Base-by-base conservation (phyloP, 2,113 vertebrate genomes). In the Pycnonotus jocosus region DNA sequence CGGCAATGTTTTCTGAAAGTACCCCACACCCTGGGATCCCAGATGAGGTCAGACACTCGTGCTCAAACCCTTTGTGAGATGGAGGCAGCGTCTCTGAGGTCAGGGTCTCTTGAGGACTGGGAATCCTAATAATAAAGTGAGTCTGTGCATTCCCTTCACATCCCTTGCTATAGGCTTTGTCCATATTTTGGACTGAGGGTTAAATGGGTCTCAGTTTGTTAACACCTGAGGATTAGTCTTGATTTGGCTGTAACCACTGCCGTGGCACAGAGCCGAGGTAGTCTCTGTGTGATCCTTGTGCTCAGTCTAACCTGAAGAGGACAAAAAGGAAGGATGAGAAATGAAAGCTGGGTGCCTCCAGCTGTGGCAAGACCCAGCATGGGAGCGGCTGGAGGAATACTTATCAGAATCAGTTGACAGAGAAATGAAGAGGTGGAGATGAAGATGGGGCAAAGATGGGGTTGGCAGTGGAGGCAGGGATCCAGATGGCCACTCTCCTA, bases 401-500 rank as follows among this genome's bases (percentile, higher is more conserved):
- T 79, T 57, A 54, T 58, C 79, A 53, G 53, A 87, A 74, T 58
- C 0, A 0, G 54, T 31, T 48, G n/a, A 44, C 48, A 33, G 15
- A 84, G 42, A 62, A 54, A n/a, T 6, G 11, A 68, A 61, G 58
- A 81, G 68, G 80, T 83, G 81, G 81, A 91, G 86, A 94, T 66
- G 53, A 86, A 97, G 78, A 66, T 9, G 21, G 9, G 21, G 64
- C 18, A 4, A 90, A 97, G 74, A 64, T 0, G 2, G 8, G 31
- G 90, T 78, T 84, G 88, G 64, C 20, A 23, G 80, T 90, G 73
- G 74, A 79, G 94, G 92, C 93, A 97, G 95, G 93, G 94, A 92
- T 94, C 95, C 96, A 97, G 93, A 96, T 88, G 94, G 94, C 89
- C 86, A 58, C 50, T 92, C 81, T 97, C 97, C 96, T 92, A 95